phyloP scores from a whole-genome alignment of 2,888 invertebrate species.

The Seira sanloemensis region DNA sequence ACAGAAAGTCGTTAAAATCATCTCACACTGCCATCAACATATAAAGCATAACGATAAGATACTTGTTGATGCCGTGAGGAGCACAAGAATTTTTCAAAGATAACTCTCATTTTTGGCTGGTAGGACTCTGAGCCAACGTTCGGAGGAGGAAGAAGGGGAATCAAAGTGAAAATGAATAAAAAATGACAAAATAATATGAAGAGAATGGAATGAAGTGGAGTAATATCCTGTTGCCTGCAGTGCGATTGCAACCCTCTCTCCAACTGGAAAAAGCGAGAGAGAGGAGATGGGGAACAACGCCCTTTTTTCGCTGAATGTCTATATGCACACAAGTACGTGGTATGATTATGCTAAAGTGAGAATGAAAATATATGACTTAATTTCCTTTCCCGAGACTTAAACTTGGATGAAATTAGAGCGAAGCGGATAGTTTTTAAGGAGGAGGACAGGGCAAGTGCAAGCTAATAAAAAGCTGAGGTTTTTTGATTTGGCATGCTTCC shows the following conservation, averaged over 20 bases:
- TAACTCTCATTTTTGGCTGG: too few relatives aligned
- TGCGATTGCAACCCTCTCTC: neutral
- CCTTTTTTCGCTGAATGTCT: constrained; percentile 40
- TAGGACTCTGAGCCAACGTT: neutral
- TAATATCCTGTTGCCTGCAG: constrained; percentile 16
- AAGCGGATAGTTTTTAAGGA: constrained; percentile 8
- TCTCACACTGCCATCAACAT: too few relatives aligned
- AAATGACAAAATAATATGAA: constrained; percentile 14
- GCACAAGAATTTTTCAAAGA: neutral
- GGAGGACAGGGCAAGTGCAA: constrained; percentile 14
- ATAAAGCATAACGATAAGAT: too few relatives aligned
- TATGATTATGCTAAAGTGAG: constrained; percentile 14
- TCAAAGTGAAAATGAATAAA: constrained; percentile 16
- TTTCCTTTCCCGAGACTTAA: constrained; percentile 45
- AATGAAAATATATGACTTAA: constrained; percentile 35
- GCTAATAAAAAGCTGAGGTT: constrained; percentile 19
- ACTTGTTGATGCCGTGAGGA: neutral
- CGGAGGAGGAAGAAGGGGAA: constrained; percentile 11
- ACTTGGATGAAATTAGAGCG: neutral
- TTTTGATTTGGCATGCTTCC: constrained; percentile 63
- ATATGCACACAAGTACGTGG: neutral
- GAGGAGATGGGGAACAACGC: constrained; percentile 57
- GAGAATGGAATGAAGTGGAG: constrained; percentile 10
- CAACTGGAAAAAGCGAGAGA: neutral
- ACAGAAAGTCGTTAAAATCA: constrained; percentile 21